Base-by-base conservation (phyloP, 2,113 vertebrate genomes). In the Coturnix japonica region DNA sequence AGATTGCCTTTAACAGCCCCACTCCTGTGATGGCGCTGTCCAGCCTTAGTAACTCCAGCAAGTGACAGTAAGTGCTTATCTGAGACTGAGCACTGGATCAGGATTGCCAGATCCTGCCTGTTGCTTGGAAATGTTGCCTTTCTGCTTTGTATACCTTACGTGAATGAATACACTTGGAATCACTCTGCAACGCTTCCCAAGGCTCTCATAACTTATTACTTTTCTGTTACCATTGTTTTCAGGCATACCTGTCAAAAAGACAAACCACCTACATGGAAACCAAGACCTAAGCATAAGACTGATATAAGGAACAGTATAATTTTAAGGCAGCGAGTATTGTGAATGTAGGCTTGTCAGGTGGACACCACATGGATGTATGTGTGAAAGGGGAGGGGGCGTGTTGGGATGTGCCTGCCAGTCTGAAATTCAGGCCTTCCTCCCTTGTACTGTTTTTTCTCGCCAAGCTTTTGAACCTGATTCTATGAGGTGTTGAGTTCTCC, bases 301-400 rank as follows among this genome's bases (percentile, higher is more conserved):
- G 84, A 91, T 49, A 87, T 64, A 85, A 85, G 56, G 66, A 89
- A 9, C 17, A 37, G 64, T 79, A 85, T 72, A n/a, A 78, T 86
- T 93, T 95, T 73, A 67, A 92, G 64, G 69, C 85, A 81, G 49
- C 1, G 30, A 89, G 47, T 30, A 1, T 30, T 77, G 41, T 53
- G 89, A 91, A 28, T 69, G 57, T 53, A 60, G 65, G 44, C 60
- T 91, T 74, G 81, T 85, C 91, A 95, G 87, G 91, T 96, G 94
- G 81, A 89, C 61, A 83, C 87, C 92, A 94, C 94, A 92, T 93
- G 91, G 81, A n/a, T 87, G 37, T 63, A 49, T 61, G 20, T 89
- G 81, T 79, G 78, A 92, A 89, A 95, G 47, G 60, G 60, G 56
- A 79, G 70, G 74, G 39, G 72, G 30, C 31, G 46, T 3, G n/a